Conservation (phyloP, 1,140 invertebrate genomes). For the Cheumatopsyche charites region DNA sequence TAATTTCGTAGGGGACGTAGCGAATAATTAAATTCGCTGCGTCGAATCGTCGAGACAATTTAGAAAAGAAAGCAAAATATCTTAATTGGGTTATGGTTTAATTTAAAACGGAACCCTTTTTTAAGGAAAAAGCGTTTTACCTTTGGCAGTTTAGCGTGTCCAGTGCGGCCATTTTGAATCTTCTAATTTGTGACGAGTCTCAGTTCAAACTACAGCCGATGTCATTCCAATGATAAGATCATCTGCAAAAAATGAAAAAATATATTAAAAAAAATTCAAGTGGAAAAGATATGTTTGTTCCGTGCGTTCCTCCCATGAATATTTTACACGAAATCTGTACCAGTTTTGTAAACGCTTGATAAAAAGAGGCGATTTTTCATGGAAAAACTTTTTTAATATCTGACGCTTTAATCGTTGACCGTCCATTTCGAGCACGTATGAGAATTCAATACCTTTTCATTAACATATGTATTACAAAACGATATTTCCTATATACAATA, state of each 20-base stretch:
- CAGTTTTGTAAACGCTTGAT: background rate
- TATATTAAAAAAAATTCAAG: background rate
- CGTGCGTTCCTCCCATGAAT: too few relatives aligned
- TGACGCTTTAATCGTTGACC: background rate
- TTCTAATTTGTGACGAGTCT: background rate
- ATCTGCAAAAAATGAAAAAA: slow-evolving; percentile 24
- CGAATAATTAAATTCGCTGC: too few relatives aligned
- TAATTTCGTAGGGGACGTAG: too few relatives aligned
- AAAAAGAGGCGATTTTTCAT: too few relatives aligned
- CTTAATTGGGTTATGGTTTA: background rate
- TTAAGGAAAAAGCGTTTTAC: slow-evolving; percentile 15
- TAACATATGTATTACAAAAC: too few relatives aligned
- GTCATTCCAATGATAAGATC: background rate
- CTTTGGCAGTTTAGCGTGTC: slow-evolving; percentile 44
- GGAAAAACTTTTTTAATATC: slow-evolving; percentile 3
- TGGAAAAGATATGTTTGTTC: too few relatives aligned
- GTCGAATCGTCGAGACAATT: background rate
- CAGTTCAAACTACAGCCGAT: background rate
- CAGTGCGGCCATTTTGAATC: slow-evolving; percentile 30
- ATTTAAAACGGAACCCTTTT: background rate
- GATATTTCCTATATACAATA: too few relatives aligned
- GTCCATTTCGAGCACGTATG: too few relatives aligned
- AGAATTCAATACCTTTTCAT: too few relatives aligned
- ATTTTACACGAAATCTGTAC: background rate
- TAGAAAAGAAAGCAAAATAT: background rate